Conservation (phyloP, 2,888 invertebrate genomes). For the Hylaea fasciaria region DNA sequence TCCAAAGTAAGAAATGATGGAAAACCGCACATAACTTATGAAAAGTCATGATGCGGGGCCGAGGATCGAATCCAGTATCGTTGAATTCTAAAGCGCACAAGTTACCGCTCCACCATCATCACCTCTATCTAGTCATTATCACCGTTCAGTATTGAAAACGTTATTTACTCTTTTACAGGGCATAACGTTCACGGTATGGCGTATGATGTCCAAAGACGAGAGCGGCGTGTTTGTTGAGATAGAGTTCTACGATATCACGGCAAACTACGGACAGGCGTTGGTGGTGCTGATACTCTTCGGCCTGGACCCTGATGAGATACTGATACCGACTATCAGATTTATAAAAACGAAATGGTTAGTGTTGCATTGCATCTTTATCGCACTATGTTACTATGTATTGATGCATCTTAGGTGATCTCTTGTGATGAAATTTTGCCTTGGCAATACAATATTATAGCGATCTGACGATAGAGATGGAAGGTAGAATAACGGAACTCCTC, state of each 20-base stretch:
- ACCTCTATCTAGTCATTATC: no score
- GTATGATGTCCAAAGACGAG: slow-evolving; percentile 91
- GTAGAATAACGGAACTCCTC: no score
- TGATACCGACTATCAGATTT: slow-evolving; percentile 87
- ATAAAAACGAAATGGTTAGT: slow-evolving; percentile 86
- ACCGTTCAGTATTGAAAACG: no score
- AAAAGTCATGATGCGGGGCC: no score
- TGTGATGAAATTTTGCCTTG: not conserved
- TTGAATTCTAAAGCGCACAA: no score
- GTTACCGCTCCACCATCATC: no score
- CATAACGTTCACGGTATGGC: slow-evolving; percentile 92
- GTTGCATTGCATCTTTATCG: not conserved
- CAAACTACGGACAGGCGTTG: slow-evolving; percentile 95
- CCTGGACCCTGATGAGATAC: slow-evolving; percentile 90
- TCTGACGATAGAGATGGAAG: no score
- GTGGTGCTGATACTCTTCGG: slow-evolving; percentile 95
- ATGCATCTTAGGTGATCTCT: not conserved
- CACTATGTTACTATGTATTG: no score
- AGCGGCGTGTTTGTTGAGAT: slow-evolving; percentile 96
- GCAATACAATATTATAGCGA: no score
- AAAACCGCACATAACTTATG: no score
- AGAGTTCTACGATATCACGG: slow-evolving; percentile 95
- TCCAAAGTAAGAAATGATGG: no score
- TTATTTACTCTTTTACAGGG: slow-evolving; percentile 84
- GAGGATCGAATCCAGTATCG: no score